Conservation (phyloP, 2,113 vertebrate genomes). For the Sorex araneus region DNA sequence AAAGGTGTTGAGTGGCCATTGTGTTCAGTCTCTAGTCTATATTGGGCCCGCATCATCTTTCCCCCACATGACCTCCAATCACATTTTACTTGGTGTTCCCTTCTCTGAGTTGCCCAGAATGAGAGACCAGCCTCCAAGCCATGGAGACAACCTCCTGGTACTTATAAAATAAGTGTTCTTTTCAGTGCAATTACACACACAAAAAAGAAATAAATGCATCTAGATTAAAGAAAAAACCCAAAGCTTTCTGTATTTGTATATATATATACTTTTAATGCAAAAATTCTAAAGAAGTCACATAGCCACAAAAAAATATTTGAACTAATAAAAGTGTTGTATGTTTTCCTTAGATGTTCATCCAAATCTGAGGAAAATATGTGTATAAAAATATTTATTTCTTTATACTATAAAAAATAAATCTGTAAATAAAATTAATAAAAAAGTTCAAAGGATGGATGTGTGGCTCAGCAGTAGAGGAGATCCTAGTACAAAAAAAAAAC, state of each 20-base stretch:
- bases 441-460: background rate
- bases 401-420: background rate
- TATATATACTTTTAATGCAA: background rate
- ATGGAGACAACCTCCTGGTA: too few species aligned
- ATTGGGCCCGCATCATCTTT: too few species aligned
- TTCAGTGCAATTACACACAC: background rate
- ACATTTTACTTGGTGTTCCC: too few species aligned
- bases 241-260: background rate
- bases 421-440: constrained; percentile 50
- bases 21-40: too few species aligned
- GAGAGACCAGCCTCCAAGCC: too few species aligned
- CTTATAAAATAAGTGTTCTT: too few species aligned
- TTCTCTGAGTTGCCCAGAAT: too few species aligned
- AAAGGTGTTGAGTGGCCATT: too few species aligned
- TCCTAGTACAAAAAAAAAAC: background rate
- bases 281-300: background rate
- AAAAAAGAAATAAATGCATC: background rate
- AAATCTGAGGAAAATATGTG: background rate
- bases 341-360: background rate
- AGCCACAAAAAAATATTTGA: background rate
- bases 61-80: too few species aligned
- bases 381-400: constrained; percentile 10
- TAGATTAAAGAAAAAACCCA: constrained; percentile 41
- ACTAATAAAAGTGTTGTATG: background rate
- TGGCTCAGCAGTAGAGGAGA: too few species aligned